Percentiles rank a stretch among this genome's conserved stretches.
These are phyloP conservation scores for Synergus japonicus DNA, from an alignment of 2,888 invertebrate species.

Conservation along the genomic window DNA sequence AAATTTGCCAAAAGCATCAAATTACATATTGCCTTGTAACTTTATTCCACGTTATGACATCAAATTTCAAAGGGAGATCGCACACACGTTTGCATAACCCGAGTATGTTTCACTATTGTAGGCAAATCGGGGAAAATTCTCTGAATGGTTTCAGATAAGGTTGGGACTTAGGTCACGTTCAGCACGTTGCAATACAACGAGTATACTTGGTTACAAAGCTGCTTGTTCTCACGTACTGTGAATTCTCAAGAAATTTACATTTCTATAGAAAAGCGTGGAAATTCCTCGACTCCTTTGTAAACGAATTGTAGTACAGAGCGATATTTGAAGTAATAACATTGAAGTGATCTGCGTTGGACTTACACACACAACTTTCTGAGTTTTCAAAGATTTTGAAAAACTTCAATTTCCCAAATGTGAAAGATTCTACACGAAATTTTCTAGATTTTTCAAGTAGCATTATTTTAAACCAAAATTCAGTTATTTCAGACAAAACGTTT, in stretches of 20 bases:
- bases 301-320: not conserved
- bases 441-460: no score
- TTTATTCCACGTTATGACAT: not conserved
- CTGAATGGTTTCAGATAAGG: conserved; percentile 5
- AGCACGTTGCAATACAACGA: not conserved
- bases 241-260: not conserved
- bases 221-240: conserved; percentile 1
- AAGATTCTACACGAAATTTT: no score
- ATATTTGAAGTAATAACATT: not conserved
- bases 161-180: conserved; percentile 3
- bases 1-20: not conserved
- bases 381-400: not conserved
- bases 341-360: not conserved
- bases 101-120: not conserved
- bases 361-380: not conserved
- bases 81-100: not conserved
- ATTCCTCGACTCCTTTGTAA: not conserved
- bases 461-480: no score
- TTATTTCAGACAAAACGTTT: no score
- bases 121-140: conserved; percentile 26
- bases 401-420: not conserved
- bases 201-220: not conserved
- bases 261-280: conserved; percentile 1
- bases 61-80: not conserved
- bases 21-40: not conserved